Evolutionary conservation across 2,888 invertebrate species (phyloP), one percentile per base, ranked within the genome.

Genomic region (Folsomia manolachei): DNA sequence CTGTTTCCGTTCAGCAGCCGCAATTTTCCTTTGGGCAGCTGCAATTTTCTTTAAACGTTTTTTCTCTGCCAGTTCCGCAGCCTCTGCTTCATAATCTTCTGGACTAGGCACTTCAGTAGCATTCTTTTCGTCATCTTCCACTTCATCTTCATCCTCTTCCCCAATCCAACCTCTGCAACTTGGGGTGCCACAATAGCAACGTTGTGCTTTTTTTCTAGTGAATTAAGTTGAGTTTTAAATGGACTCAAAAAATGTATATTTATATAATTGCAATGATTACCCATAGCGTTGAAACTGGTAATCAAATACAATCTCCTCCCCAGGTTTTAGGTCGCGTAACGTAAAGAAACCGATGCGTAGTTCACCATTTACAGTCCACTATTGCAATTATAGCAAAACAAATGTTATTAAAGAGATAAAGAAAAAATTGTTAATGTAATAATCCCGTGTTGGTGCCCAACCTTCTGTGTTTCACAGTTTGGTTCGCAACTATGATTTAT

Each of bases 401-500:
- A 60, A 27, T 18, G 26, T 70, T 9, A 1, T 51, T 51, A 70
- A 24, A 63, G 18, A 72, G n/a, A n/a, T n/a, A n/a, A n/a, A n/a
- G 53, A 62, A 56, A 56, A 53, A 26, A 62, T 25, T 61, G 62
- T 21, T 51, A 21, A 53, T 56, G 27, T 23, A 72, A 68, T 62
- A 61, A 66, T n/a, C n/a, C n/a, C n/a, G n/a, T n/a, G n/a, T n/a
- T n/a, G n/a, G n/a, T n/a, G n/a, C n/a, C n/a, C 70, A 78, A 87
- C 88, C 85, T 99, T 99, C 85, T 99, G 97, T 0, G 98, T 98
- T 85, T 96, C 96, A 1, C 97, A 94, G 84, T 99, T 99, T 0
- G 99, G 99, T 81, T 97, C 96, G 83, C 99, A 99, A 63, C 97
- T 97, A 84, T 99, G 99, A 85, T 99, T 99, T 81, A 99, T 97